Conservation (phyloP, 2,113 vertebrate species). For the Plecturocebus donacophilus region DNA sequence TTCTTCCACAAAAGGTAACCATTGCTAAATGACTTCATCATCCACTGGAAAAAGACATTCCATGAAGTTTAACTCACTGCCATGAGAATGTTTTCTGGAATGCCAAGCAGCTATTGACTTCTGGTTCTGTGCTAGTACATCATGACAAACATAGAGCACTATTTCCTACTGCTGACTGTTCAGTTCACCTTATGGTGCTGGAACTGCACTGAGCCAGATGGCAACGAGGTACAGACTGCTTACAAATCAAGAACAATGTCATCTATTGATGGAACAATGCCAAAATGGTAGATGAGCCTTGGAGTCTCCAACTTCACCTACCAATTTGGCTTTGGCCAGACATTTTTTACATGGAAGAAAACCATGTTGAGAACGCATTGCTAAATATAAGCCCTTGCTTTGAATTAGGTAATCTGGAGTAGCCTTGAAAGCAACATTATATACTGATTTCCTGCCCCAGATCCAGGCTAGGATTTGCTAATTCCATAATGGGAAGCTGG, state of each 20-base stretch:
- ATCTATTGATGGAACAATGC: not conserved
- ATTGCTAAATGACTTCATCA: conserved; percentile 52
- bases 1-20: conserved; percentile 75
- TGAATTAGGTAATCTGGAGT: not conserved
- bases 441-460: not conserved
- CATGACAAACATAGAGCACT: conserved; percentile 66
- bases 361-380: not conserved
- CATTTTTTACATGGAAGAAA: not conserved
- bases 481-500: conserved; percentile 7
- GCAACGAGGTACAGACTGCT: not conserved
- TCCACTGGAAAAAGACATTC: conserved; percentile 67
- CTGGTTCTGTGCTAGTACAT: conserved; percentile 64
- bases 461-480: conserved; percentile 34
- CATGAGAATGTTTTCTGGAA: conserved; percentile 70
- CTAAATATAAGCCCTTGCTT: not conserved
- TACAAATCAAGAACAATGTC: conserved; percentile 42
- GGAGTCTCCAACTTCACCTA: not conserved
- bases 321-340: not conserved
- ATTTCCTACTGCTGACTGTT: conserved; percentile 59
- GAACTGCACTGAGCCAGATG: conserved; percentile 52
- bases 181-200: conserved; percentile 55
- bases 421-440: not conserved
- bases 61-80: conserved; percentile 65
- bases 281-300: not conserved
- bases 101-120: conserved; percentile 67